phyloP scores from a whole-genome alignment of 2,888 invertebrate species.

The Acleris laterana region DNA sequence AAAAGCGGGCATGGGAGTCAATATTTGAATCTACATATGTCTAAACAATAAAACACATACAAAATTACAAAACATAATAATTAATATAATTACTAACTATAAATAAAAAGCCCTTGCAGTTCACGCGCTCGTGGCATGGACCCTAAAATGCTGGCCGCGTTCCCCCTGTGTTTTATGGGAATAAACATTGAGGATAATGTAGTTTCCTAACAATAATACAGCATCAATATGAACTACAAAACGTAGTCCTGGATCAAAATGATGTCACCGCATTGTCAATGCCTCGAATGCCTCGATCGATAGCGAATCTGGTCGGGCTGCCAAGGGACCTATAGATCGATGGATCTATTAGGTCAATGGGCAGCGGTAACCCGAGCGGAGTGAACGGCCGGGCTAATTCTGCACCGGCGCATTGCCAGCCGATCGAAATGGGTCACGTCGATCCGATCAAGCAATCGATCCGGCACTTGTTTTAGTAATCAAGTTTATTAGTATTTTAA shows the following conservation, averaged over 20 bases:
- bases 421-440: slow-evolving; percentile 17
- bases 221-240: too few species aligned
- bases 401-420: slow-evolving; percentile 17
- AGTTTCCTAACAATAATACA: too few species aligned
- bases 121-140: too few species aligned
- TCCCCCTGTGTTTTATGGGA: too few species aligned
- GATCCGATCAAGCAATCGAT: slow-evolving; percentile 21
- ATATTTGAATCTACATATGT: too few species aligned
- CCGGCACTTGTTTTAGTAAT: slow-evolving; percentile 6
- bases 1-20: too few species aligned
- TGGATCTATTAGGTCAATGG: slow-evolving; percentile 36
- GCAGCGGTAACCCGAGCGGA: slow-evolving; percentile 34
- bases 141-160: too few species aligned
- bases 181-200: too few species aligned
- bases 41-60: neutral
- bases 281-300: slow-evolving; percentile 25
- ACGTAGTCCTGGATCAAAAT: slow-evolving; percentile 1
- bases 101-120: too few species aligned
- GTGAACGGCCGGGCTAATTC: slow-evolving; percentile 38
- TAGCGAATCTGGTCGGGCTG: slow-evolving; percentile 31
- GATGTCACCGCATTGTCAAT: slow-evolving; percentile 27
- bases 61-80: too few species aligned
- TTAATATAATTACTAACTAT: too few species aligned
- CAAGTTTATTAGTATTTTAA: too few species aligned
- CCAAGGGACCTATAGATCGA: slow-evolving; percentile 27